These are phyloP conservation scores for Phaethornis superciliosus DNA, from an alignment of 2,113 vertebrate species.

Conservation along the genomic window DNA sequence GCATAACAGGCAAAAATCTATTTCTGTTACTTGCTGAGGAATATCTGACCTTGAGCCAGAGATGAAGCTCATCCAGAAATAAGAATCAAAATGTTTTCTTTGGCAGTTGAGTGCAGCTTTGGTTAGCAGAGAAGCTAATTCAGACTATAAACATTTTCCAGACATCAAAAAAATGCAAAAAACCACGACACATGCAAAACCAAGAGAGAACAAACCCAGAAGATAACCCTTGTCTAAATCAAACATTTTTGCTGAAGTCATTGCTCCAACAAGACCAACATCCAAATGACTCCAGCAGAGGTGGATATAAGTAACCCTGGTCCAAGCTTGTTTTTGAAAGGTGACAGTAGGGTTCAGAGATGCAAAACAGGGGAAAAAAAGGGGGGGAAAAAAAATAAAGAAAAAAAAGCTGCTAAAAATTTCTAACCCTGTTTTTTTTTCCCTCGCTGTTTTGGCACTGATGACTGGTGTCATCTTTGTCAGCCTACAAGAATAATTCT, in stretches of 20 bases:
- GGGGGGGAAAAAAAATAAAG: no score
- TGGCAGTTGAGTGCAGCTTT: not conserved
- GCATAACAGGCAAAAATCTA: not conserved
- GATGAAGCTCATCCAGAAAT: not conserved
- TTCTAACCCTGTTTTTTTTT: not conserved
- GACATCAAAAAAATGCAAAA: slow-evolving; percentile 32
- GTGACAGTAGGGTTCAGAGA: not conserved
- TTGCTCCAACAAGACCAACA: not conserved
- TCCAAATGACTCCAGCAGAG: not conserved
- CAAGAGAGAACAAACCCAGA: not conserved
- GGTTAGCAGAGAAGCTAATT: slow-evolving; percentile 4
- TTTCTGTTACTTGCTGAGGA: not conserved
- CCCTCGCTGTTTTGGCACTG: not conserved
- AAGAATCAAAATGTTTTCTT: not conserved
- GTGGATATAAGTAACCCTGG: not conserved
- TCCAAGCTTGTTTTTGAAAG: not conserved
- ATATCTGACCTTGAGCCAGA: not conserved
- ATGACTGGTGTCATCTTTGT: not conserved
- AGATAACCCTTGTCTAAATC: slow-evolving; percentile 2
- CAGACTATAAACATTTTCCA: slow-evolving; percentile 18
- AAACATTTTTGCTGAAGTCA: not conserved
- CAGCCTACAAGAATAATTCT: slow-evolving; percentile 2
- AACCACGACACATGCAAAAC: not conserved
- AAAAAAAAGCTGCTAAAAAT: not conserved
- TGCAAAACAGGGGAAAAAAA: not conserved